Conservation (phyloP, 2,113 vertebrate genomes). For the Circaetus gallicus region DNA sequence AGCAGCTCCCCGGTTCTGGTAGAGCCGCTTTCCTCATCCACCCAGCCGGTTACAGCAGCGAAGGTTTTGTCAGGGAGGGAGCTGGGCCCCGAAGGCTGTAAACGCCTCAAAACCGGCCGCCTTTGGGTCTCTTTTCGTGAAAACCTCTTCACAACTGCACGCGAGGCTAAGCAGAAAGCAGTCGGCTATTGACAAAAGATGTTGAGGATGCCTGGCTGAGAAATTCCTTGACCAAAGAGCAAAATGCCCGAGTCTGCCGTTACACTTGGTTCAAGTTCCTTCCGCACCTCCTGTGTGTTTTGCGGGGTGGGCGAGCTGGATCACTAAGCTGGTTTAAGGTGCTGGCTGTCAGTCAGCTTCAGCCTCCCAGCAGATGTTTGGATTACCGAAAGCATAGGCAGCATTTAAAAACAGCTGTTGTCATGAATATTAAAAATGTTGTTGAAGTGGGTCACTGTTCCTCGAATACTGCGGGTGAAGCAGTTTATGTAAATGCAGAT, state of each 20-base stretch:
- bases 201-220: neutral
- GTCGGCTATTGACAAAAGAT: accelerated
- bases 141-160: accelerated
- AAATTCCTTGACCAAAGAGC: neutral
- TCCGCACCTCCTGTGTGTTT: accelerated
- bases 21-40: too few species aligned
- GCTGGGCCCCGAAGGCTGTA: accelerated
- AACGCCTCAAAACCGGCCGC: neutral
- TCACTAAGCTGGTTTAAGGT: too few species aligned
- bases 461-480: neutral
- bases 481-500: neutral
- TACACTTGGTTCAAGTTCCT: neutral
- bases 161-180: accelerated
- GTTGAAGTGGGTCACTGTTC: neutral
- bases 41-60: too few species aligned
- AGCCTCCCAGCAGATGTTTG: neutral
- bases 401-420: neutral
- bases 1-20: too few species aligned
- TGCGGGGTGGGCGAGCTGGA: neutral
- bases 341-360: neutral
- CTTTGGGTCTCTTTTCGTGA: too few species aligned
- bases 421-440: neutral
- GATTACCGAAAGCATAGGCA: neutral
- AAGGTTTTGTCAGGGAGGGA: too few species aligned
- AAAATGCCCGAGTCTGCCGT: accelerated